phyloP scores from a whole-genome alignment of 2,113 vertebrate species.

The Pagrus major region DNA sequence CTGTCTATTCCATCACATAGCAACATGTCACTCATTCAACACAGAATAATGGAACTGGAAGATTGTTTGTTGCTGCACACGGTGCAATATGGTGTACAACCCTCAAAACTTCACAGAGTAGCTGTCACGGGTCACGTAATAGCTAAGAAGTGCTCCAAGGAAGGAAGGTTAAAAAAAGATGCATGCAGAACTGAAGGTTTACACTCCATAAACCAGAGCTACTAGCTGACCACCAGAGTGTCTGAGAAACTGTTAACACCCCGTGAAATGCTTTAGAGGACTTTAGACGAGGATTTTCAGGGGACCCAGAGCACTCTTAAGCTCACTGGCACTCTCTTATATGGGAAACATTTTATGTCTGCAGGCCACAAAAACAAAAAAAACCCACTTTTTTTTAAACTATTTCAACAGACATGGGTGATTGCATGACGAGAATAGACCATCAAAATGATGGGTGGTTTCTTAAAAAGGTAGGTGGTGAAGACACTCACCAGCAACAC shows the following conservation, averaged over 20 bases:
- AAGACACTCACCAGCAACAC: constrained; percentile 44
- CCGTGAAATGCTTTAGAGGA: constrained; percentile 64
- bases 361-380: constrained; percentile 47
- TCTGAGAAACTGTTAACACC: constrained; percentile 72
- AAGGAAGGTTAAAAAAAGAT: constrained; percentile 57
- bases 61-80: constrained; percentile 42
- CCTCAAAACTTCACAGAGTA: constrained; percentile 40
- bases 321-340: constrained; percentile 42
- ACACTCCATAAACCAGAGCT: constrained; percentile 69
- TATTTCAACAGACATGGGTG: constrained; percentile 29
- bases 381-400: constrained; percentile 48
- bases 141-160: constrained; percentile 31
- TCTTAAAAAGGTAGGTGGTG: constrained; percentile 36
- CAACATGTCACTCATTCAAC: constrained; percentile 70
- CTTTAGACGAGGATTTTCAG: constrained; percentile 59
- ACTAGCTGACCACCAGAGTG: constrained; percentile 59
- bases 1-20: constrained; percentile 75
- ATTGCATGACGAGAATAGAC: constrained; percentile 38
- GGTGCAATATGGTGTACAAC: constrained; percentile 34
- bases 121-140: constrained; percentile 35
- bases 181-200: constrained; percentile 56
- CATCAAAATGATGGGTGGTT: constrained; percentile 36
- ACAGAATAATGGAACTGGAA: constrained; percentile 42
- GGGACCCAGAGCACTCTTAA: constrained; percentile 53
- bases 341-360: constrained; percentile 49